Conservation (phyloP, 2,888 invertebrate species). For the Anarsia innoxiella region DNA sequence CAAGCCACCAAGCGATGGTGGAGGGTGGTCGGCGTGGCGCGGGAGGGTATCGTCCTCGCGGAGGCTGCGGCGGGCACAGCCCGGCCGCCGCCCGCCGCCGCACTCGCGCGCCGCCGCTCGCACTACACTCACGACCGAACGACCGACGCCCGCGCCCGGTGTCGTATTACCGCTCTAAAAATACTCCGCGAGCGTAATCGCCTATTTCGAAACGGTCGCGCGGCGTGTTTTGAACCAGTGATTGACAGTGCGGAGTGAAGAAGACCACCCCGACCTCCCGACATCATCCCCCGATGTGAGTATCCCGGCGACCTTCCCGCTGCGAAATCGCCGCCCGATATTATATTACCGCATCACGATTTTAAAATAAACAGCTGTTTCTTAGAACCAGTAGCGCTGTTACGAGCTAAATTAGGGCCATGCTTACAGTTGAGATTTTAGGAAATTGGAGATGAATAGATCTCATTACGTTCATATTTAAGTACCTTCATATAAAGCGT, state of each 20-base stretch:
- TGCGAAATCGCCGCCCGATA: slow-evolving; percentile 24
- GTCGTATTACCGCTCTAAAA: slow-evolving; percentile 74
- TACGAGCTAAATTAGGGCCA: slow-evolving; percentile 61
- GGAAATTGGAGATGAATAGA: slow-evolving; percentile 43
- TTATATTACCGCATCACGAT: slow-evolving; percentile 51
- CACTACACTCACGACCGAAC: slow-evolving; percentile 53
- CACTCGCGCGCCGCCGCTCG: slow-evolving; percentile 63
- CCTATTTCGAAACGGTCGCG: slow-evolving; percentile 71
- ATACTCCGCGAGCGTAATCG: slow-evolving; percentile 69
- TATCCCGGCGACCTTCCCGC: slow-evolving; percentile 34
- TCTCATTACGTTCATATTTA: too few species aligned
- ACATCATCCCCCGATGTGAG: slow-evolving; percentile 51
- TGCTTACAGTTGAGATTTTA: slow-evolving; percentile 33
- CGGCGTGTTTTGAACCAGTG: slow-evolving; percentile 72
- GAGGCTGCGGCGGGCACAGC: slow-evolving; percentile 15
- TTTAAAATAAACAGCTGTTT: slow-evolving; percentile 70
- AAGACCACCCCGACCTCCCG: slow-evolving; percentile 44
- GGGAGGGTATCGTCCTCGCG: slow-evolving; percentile 60
- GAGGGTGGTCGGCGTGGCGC: slow-evolving; percentile 12
- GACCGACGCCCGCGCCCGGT: slow-evolving; percentile 64
- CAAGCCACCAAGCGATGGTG: slow-evolving; percentile 37
- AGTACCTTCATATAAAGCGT: too few species aligned
- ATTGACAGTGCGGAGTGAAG: slow-evolving; percentile 73
- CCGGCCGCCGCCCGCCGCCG: slow-evolving; percentile 18
- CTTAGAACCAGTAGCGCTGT: slow-evolving; percentile 55